Percentiles rank a stretch among this genome's conserved stretches.
Evolutionary conservation across 2,113 vertebrate genomes (phyloP).

Genomic region (Passerina amoena): DNA sequence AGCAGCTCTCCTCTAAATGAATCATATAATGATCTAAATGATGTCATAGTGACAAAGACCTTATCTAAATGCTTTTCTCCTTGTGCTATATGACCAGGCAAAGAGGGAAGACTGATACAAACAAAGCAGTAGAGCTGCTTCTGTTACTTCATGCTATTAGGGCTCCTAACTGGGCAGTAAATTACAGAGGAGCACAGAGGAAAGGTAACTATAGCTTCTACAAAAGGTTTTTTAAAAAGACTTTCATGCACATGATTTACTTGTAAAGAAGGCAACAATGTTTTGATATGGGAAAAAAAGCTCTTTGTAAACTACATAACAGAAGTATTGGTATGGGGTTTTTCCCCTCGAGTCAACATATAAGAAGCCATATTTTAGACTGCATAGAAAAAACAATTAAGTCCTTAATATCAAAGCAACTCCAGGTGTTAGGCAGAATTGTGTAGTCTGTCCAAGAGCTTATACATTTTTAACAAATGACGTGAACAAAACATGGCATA

Average conservation of each 20-base stretch:
- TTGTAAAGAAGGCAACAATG: not conserved
- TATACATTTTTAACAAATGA: not conserved
- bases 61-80: not conserved
- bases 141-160: not conserved
- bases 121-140: not conserved
- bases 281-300: not conserved
- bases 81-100: not conserved
- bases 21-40: not conserved
- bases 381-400: not conserved
- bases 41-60: not conserved
- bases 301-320: not conserved
- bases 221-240: not conserved
- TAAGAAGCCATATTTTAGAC: not conserved
- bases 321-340: rapidly evolving
- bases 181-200: not conserved
- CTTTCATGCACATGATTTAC: not conserved
- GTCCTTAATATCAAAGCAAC: not conserved
- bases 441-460: not conserved
- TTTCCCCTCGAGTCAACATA: not conserved
- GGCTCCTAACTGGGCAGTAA: not conserved
- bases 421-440: not conserved
- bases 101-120: not conserved
- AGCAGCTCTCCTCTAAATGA: not conserved
- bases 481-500: not conserved
- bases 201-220: not conserved